Percentiles rank a stretch among this genome's conserved stretches.
Conservation (phyloP, 1,140 invertebrate genomes). For the Pseudachorutes palmiensis region DNA sequence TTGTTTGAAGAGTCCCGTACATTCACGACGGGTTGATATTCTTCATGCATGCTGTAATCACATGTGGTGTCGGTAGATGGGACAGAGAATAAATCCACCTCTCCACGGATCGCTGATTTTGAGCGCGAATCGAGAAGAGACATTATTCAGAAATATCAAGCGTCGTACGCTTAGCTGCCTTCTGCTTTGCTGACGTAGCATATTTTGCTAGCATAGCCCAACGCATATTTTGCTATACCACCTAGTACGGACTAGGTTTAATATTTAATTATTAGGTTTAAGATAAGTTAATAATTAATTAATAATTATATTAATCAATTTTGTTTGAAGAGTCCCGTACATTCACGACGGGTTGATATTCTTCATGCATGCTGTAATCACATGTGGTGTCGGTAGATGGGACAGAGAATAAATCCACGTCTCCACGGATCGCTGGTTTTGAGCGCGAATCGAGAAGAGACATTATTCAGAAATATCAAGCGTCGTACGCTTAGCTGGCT, state of each 20-base stretch:
- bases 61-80: constrained; percentile 1
- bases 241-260: too few relatives aligned
- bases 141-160: constrained; percentile 1
- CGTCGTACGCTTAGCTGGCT: not conserved
- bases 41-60: constrained; percentile 10
- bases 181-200: not conserved
- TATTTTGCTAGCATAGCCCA: not conserved
- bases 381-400: not conserved
- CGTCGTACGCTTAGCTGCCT: not conserved
- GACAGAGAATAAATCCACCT: not conserved
- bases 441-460: not conserved
- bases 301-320: too few relatives aligned
- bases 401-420: not conserved
- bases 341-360: constrained; percentile 25
- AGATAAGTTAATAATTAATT: too few relatives aligned
- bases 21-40: constrained; percentile 26
- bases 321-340: constrained; percentile 11
- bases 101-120: not conserved
- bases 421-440: not conserved
- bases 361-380: not conserved
- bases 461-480: not conserved
- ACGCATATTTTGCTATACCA: not conserved
- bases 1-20: constrained; percentile 16
- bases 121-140: not conserved
- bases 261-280: too few relatives aligned